These are phyloP conservation scores for Periophthalmus modestus DNA, from an alignment of 2,113 vertebrate species.

Conservation along the genomic window DNA sequence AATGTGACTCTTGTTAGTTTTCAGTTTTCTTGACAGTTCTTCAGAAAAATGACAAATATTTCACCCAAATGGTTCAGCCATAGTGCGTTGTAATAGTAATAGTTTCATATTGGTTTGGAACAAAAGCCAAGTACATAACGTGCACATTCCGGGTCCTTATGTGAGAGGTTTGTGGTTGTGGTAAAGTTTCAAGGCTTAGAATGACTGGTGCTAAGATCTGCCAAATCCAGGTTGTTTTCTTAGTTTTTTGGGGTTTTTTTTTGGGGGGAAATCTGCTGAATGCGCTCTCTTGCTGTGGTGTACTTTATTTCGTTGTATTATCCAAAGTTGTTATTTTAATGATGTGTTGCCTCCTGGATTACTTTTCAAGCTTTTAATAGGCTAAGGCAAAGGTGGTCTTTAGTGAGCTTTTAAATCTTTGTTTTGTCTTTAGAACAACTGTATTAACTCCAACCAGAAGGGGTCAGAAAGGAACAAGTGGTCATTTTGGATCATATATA, in stretches of 20 bases:
- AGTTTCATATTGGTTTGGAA: background rate
- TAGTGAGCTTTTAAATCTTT: no score
- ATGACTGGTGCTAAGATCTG: background rate
- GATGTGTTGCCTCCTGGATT: background rate
- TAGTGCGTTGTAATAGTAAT: background rate
- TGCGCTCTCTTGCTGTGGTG: background rate
- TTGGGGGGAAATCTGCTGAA: background rate
- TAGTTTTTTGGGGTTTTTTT: background rate
- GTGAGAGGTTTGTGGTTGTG: slow-evolving; percentile 12
- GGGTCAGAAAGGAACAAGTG: no score
- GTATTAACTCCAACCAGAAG: no score
- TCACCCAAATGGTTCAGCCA: no score
- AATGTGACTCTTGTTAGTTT: no score
- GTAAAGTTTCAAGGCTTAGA: slow-evolving; percentile 2
- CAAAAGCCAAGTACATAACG: background rate
- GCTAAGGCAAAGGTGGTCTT: background rate
- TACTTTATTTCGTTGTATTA: background rate
- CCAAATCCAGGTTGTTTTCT: background rate
- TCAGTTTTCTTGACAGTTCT: no score
- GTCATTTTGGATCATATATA: no score
- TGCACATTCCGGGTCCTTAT: background rate
- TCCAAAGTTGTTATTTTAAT: background rate
- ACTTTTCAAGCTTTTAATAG: background rate
- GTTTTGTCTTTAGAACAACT: no score
- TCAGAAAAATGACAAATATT: no score